A percentile compares a stretch with the other conserved stretches of the same genome.
Conservation (phyloP, 2,888 invertebrate genomes). For the Sarcophaga caerulescens region DNA sequence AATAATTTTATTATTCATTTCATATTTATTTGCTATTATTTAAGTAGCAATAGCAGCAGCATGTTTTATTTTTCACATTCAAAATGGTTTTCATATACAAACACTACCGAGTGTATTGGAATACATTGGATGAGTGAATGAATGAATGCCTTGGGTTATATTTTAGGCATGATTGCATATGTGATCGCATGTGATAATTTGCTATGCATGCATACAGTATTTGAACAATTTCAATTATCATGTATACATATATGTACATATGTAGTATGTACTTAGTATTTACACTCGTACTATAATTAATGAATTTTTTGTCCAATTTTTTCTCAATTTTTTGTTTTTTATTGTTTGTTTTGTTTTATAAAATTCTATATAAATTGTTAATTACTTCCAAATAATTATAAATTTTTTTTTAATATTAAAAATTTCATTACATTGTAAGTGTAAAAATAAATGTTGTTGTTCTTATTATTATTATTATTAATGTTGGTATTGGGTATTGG, state of each 20-base stretch:
- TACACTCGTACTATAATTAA: no score
- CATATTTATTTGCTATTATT: constrained; percentile 27
- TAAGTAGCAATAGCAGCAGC: constrained; percentile 1
- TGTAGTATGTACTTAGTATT: no score
- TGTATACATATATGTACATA: no score
- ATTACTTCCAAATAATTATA: no score
- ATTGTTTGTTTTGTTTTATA: no score
- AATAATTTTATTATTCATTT: constrained; percentile 26
- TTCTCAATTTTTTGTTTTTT: no score
- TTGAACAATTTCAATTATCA: constrained; percentile 12
- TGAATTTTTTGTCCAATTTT: no score
- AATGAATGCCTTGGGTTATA: not conserved
- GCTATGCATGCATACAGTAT: not conserved
- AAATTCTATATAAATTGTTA: no score
- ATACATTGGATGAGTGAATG: not conserved
- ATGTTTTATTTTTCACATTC: not conserved
- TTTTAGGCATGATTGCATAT: not conserved
- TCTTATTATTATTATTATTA: no score
- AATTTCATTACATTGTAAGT: no score
- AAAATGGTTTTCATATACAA: not conserved
- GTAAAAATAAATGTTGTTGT: no score
- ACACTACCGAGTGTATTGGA: not conserved
- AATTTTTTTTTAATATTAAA: not conserved
- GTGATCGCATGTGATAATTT: not conserved
- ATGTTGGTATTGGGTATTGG: no score